Evolutionary conservation across 2,797 vertebrate genomes (phyloP), one percentile per base, ranked within the genome.

Genomic region (Scomberomorus guttatus): DNA sequence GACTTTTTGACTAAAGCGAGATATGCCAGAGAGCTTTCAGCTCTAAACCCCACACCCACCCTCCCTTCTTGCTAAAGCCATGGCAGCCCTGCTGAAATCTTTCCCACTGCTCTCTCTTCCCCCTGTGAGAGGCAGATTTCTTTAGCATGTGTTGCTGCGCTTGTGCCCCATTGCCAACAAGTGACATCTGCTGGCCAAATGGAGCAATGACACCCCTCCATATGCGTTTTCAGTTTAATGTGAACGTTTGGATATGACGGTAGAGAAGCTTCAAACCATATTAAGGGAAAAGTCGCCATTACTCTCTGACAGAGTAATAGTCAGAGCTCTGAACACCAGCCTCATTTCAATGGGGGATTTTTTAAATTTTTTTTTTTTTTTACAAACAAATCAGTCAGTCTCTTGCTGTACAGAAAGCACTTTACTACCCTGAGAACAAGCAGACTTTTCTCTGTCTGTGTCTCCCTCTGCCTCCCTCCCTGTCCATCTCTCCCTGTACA

Each of bases 181-280:
- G 90, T 80, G 93, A 90, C 92, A 91, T 84, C 93, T 94, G 91
- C 88, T 93, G 94, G 93, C 52, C 85, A 72, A 79, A 72, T 14
- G 58, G 54, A 58, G 84, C 44, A 84, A 94, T 3, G 12, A 85
- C 92, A 89, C 61, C 66, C 71, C 67, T 56, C 29, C 60, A 18
- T 59, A 71, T 79, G 74, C 55, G 55, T 73, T 74, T 57, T 52
- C 27, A 37, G 14, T 65, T 73, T 0, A 22, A 61, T 18, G 48
- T 5, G 42, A 67, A 3, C 7, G 9, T 42, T 71, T 56, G 56
- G 22, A 20, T 12, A 7, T 39, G 15, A 22, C 9, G 3, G 48
- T 12, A 32, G 50, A 29, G 13, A 8, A 13, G 29, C 54, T 80
- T 82, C n/a, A 52, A 57, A 72, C 42, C 11, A 42, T 24, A 25